Evolutionary conservation across 2,797 vertebrate species (phyloP).

Genomic region (Phrynocephalus guinanensis): DNA sequence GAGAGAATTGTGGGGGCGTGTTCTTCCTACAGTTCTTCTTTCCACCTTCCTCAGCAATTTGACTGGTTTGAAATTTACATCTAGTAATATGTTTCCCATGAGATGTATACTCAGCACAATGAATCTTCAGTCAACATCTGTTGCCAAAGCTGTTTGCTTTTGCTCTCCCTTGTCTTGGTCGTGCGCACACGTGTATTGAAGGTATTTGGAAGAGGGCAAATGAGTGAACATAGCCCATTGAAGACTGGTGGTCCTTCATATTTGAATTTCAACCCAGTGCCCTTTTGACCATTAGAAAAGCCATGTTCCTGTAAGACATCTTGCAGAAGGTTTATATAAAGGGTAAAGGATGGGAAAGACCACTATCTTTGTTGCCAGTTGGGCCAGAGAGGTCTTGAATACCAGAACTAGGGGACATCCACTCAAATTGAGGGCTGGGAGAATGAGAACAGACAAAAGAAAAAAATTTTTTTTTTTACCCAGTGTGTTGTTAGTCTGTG

Average conservation of each 20-base stretch:
- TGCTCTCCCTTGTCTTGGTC: background rate
- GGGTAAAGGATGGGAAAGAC: background rate
- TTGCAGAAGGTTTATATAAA: background rate
- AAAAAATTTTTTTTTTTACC: no score
- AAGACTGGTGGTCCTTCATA: background rate
- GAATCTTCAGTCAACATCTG: background rate
- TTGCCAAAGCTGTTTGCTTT: background rate
- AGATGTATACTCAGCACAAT: background rate
- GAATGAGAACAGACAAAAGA: no score
- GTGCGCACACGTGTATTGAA: background rate
- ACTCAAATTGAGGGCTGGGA: no score
- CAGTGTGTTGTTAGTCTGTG: no score
- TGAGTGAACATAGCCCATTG: background rate
- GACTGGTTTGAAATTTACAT: background rate
- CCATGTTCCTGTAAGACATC: background rate
- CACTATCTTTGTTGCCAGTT: background rate
- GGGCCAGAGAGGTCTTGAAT: background rate
- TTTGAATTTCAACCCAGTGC: background rate
- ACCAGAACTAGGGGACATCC: background rate
- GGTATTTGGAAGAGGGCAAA: background rate
- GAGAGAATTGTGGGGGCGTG: conserved; percentile 1
- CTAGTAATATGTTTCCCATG: background rate
- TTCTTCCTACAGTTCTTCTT: conserved; percentile 17
- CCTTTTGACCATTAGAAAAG: conserved; percentile 3
- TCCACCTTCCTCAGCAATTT: background rate